Conservation (phyloP, 2,797 vertebrate species). For the Spondyliosoma cantharus region DNA sequence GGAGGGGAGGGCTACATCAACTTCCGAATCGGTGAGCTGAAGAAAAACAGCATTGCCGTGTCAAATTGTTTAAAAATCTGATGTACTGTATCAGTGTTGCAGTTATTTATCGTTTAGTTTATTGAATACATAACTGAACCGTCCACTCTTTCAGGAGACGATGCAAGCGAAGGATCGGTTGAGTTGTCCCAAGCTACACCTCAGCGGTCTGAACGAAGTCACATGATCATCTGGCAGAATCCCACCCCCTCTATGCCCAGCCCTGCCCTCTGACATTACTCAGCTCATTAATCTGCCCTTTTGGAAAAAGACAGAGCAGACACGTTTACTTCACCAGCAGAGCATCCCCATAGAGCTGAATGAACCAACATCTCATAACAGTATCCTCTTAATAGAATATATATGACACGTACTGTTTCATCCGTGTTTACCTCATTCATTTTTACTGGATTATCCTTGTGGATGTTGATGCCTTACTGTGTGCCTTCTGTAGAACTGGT, state of each 20-base stretch:
- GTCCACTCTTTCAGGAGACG: constrained; percentile 80
- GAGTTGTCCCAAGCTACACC: constrained; percentile 77
- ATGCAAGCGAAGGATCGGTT: constrained; percentile 79
- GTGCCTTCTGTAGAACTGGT: constrained; percentile 51
- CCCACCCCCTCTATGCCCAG: constrained; percentile 72
- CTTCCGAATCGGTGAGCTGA: constrained; percentile 86
- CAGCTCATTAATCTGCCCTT: constrained; percentile 5
- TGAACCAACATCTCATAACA: constrained; percentile 32
- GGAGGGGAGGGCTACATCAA: constrained; percentile 91
- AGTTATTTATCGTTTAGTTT: background rate
- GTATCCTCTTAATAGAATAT: constrained; percentile 19
- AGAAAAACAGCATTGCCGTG: background rate
- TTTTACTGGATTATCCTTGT: constrained; percentile 34
- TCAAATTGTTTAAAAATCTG: background rate
- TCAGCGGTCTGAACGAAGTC: constrained; percentile 87
- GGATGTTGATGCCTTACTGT: constrained; percentile 24
- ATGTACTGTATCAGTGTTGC: background rate
- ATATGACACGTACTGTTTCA: constrained; percentile 20
- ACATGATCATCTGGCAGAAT: constrained; percentile 89
- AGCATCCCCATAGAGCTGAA: constrained; percentile 26
- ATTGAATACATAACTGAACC: constrained; percentile 10
- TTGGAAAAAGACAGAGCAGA: constrained; percentile 19
- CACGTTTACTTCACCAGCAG: constrained; percentile 4
- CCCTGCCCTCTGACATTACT: constrained; percentile 75
- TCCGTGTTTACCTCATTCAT: constrained; percentile 55